These are phyloP conservation scores for Athene noctua DNA, from an alignment of 2,113 vertebrate species.

Conservation along the genomic window DNA sequence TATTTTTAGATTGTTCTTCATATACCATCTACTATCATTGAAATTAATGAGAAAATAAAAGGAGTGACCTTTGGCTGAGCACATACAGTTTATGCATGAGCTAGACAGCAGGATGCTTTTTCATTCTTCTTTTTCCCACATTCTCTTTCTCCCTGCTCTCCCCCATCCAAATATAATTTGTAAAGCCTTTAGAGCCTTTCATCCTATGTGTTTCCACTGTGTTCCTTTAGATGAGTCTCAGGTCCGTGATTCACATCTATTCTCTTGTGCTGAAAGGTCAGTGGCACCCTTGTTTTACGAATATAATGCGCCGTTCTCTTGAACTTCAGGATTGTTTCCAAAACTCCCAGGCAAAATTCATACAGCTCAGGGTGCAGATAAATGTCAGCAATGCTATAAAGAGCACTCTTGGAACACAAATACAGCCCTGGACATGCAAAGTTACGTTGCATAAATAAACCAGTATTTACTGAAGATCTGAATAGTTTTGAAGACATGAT, in stretches of 20 bases:
- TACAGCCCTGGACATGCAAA: not conserved
- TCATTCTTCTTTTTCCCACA: constrained; percentile 43
- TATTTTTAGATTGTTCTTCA: constrained; percentile 56
- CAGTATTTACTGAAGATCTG: not conserved
- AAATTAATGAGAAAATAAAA: constrained; percentile 67
- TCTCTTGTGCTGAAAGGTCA: constrained; percentile 31
- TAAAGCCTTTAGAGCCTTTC: constrained; percentile 41
- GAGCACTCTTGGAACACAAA: not conserved
- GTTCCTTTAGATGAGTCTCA: not conserved
- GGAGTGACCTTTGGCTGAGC: constrained; percentile 65
- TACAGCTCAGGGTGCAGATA: not conserved
- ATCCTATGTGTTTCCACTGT: constrained; percentile 12
- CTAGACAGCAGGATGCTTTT: constrained; percentile 39
- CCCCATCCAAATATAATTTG: constrained; percentile 30
- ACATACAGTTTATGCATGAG: constrained; percentile 50
- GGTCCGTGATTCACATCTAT: constrained; percentile 9
- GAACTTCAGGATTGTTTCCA: not conserved
- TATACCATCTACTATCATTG: not conserved
- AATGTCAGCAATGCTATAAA: not conserved
- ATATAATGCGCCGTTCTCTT: not conserved
- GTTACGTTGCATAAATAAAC: not conserved
- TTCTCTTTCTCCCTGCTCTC: constrained; percentile 27
- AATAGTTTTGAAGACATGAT: not conserved
- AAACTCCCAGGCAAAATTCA: constrained; percentile 2
- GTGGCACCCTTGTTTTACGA: constrained; percentile 22